phyloP scores from a whole-genome alignment of 2,888 invertebrate species.

The Phengaris arion region DNA sequence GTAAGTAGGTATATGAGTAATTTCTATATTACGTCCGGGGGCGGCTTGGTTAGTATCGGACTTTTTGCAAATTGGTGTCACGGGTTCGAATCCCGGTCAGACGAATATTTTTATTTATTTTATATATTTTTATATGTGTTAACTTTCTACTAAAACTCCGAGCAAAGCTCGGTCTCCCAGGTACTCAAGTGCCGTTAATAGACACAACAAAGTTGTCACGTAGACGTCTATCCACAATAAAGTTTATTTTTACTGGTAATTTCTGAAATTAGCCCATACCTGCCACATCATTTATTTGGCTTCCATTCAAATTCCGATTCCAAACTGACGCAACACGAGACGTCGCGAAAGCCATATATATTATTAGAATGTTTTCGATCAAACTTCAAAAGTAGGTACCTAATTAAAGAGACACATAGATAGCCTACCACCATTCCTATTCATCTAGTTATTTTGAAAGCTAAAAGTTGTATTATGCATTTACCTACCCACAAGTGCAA shows the following conservation, averaged over 20 bases:
- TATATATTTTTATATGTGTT: too few species aligned
- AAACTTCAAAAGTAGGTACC: not conserved
- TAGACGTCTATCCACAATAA: not conserved
- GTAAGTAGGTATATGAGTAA: too few species aligned
- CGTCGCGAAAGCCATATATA: not conserved
- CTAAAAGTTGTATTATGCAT: too few species aligned
- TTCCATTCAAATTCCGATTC: not conserved
- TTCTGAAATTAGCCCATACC: not conserved
- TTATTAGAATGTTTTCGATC: not conserved
- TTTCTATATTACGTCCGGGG: too few species aligned
- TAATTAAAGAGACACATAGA: not conserved
- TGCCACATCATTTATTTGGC: slow-evolving; percentile 7
- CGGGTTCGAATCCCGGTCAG: too few species aligned
- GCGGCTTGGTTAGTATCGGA: too few species aligned
- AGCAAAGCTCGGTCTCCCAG: not conserved
- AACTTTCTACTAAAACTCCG: not conserved
- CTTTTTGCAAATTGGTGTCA: too few species aligned
- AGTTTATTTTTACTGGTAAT: not conserved
- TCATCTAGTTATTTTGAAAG: too few species aligned
- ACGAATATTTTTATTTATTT: too few species aligned
- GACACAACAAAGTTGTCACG: not conserved
- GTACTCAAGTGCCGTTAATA: not conserved
- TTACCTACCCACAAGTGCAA: too few species aligned
- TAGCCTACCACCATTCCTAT: too few species aligned
- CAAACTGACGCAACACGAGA: not conserved